These are phyloP conservation scores for Oscheius myriophilus DNA, from an alignment of 2,888 invertebrate species.

Conservation along the genomic window DNA sequence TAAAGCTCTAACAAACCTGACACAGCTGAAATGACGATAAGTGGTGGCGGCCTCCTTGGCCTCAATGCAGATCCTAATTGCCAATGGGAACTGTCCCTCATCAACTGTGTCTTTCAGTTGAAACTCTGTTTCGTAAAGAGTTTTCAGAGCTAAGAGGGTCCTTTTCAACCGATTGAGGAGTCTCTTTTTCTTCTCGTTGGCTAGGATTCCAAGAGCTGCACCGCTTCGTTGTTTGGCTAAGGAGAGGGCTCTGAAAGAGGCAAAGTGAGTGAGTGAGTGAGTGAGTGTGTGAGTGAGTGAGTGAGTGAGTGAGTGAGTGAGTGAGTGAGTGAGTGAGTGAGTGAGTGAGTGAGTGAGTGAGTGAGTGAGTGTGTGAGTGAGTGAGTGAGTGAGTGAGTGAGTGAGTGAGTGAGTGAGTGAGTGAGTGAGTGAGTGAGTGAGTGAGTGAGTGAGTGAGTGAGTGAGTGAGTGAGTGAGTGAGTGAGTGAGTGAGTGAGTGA, in stretches of 20 bases:
- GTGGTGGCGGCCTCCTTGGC: slow-evolving; percentile 50
- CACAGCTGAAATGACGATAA: slow-evolving; percentile 52
- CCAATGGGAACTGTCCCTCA: slow-evolving; percentile 60
- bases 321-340: not conserved
- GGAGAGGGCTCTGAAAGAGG: slow-evolving; percentile 76
- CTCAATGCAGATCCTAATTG: slow-evolving; percentile 58
- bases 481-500: not conserved
- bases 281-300: not conserved
- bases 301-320: not conserved
- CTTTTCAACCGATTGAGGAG: slow-evolving; percentile 83
- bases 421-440: not conserved
- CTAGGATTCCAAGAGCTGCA: slow-evolving; percentile 81
- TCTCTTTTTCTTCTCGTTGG: slow-evolving; percentile 89
- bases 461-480: not conserved
- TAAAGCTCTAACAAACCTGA: slow-evolving; percentile 43
- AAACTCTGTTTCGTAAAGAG: slow-evolving; percentile 73
- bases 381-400: too few relatives aligned
- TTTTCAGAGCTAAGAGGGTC: slow-evolving; percentile 83
- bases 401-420: not conserved
- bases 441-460: not conserved
- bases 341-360: not conserved
- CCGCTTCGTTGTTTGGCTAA: slow-evolving; percentile 74
- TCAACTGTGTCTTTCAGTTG: slow-evolving; percentile 57
- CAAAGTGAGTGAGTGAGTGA: not conserved
- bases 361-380: not conserved